Evolutionary conservation across 2,888 invertebrate genomes (phyloP).

Genomic region (Adelphocoris suturalis): DNA sequence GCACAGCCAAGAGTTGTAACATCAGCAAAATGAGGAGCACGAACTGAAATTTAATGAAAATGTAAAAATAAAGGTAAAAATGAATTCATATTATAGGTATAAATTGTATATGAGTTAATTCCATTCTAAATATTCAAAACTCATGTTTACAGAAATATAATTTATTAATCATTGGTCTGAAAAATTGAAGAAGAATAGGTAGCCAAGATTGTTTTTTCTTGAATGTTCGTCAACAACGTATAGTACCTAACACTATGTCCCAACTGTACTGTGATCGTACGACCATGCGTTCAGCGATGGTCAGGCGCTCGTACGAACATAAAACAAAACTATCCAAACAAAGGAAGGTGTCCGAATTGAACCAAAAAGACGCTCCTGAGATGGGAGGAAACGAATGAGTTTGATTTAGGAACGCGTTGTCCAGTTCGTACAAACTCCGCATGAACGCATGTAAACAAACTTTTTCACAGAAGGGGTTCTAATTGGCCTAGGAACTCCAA

Average conservation of each 20-base stretch:
- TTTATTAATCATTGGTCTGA: no score
- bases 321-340: background rate
- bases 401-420: background rate
- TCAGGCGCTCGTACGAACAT: background rate
- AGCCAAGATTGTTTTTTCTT: no score
- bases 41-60: conserved; percentile 53
- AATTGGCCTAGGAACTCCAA: no score
- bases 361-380: background rate
- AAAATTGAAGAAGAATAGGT: no score
- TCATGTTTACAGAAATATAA: no score
- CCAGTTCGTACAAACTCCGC: background rate
- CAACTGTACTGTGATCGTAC: no score
- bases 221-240: no score
- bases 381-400: background rate
- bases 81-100: background rate
- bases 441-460: background rate
- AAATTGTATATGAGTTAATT: no score
- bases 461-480: background rate
- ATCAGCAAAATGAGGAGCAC: conserved; percentile 80
- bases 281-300: no score
- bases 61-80: background rate
- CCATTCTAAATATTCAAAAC: no score
- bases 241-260: no score
- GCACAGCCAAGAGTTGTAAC: conserved; percentile 96
- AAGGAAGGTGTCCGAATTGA: background rate